These are phyloP conservation scores for Ryuthela nishihirai DNA, from an alignment of 2,888 invertebrate genomes.

Conservation along the genomic window DNA sequence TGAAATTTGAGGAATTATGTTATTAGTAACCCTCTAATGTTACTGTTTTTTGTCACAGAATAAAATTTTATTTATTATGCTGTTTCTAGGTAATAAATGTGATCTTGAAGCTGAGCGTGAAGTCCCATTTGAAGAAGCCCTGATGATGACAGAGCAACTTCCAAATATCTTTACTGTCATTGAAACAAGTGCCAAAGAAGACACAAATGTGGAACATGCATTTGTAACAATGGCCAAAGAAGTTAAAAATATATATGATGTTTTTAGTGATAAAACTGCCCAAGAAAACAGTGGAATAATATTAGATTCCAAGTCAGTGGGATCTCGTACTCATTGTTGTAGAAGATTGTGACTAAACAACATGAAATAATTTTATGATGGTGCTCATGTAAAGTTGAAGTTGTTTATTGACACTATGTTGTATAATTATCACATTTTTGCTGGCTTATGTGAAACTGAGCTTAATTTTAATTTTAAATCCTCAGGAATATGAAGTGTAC, in stretches of 20 bases:
- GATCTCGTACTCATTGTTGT: not conserved
- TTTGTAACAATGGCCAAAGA: constrained; percentile 81
- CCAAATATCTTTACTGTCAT: constrained; percentile 79
- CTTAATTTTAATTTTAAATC: too few relatives aligned
- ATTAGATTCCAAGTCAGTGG: not conserved
- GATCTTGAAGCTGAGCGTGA: constrained; percentile 75
- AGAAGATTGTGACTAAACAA: too few relatives aligned
- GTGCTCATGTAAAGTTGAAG: too few relatives aligned
- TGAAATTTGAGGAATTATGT: too few relatives aligned
- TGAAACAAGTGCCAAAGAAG: constrained; percentile 87
- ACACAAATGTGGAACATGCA: constrained; percentile 83
- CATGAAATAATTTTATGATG: too few relatives aligned
- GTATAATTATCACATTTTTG: too few relatives aligned
- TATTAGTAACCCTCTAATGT: too few relatives aligned
- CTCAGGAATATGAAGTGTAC: too few relatives aligned
- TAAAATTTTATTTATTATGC: not conserved
- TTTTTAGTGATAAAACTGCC: not conserved
- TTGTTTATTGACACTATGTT: too few relatives aligned
- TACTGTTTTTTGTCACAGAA: too few relatives aligned
- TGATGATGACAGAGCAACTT: constrained; percentile 77
- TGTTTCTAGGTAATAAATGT: constrained; percentile 69
- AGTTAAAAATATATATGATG: constrained; percentile 62
- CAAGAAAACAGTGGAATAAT: not conserved
- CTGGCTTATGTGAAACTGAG: too few relatives aligned
- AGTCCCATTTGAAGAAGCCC: constrained; percentile 79